Percentiles rank a stretch among this genome's conserved stretches.
These are phyloP conservation scores for Leptinotarsa haldemani DNA, from an alignment of 2,888 invertebrate genomes.

Conservation along the genomic window DNA sequence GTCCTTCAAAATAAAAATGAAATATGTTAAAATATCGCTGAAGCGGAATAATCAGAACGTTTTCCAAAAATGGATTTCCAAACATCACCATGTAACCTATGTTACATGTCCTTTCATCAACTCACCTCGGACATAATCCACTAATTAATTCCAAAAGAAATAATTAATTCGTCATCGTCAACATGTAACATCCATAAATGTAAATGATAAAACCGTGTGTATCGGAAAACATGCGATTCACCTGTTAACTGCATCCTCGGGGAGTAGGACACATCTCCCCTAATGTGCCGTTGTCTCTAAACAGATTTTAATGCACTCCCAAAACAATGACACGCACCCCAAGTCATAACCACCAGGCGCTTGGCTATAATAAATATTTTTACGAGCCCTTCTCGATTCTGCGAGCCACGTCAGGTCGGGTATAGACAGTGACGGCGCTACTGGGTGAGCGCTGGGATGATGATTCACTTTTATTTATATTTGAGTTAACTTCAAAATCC, in stretches of 20 bases:
- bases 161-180: slow-evolving; percentile 38
- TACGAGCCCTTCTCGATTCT: slow-evolving; percentile 45
- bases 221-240: slow-evolving; percentile 63
- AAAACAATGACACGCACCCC: slow-evolving; percentile 63
- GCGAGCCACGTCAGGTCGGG: slow-evolving; percentile 24
- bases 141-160: slow-evolving; percentile 5
- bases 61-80: neutral
- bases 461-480: neutral
- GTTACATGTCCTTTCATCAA: neutral
- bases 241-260: slow-evolving; percentile 65
- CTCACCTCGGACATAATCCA: slow-evolving; percentile 3
- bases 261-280: slow-evolving; percentile 55
- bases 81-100: neutral
- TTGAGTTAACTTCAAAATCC: neutral
- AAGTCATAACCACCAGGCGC: slow-evolving; percentile 58
- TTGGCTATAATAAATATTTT: slow-evolving; percentile 60
- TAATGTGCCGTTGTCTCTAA: slow-evolving; percentile 62
- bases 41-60: no score
- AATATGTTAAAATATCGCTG: no score
- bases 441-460: slow-evolving; percentile 47
- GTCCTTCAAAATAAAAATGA: no score
- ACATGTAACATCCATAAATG: slow-evolving; percentile 36
- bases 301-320: slow-evolving; percentile 70
- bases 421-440: slow-evolving; percentile 31
- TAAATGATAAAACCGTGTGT: slow-evolving; percentile 40